These are phyloP conservation scores for Pycnonotus jocosus DNA, from an alignment of 2,113 vertebrate species.

Conservation along the genomic window DNA sequence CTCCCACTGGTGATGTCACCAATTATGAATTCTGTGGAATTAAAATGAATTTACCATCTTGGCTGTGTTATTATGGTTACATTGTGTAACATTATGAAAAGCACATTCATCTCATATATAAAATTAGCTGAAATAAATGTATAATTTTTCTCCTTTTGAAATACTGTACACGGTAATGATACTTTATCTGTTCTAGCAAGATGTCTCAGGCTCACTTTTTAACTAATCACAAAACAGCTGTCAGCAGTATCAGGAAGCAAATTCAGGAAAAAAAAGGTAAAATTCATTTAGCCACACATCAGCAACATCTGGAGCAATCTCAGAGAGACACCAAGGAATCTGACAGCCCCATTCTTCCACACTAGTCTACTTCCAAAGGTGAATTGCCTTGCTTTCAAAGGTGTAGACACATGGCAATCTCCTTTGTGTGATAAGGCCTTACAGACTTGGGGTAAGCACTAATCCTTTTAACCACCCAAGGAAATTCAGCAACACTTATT, in stretches of 20 bases:
- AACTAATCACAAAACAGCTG: constrained; percentile 46
- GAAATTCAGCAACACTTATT: not conserved
- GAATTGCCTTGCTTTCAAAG: not conserved
- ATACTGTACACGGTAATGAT: not conserved
- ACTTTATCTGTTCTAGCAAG: constrained; percentile 8
- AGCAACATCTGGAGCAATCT: constrained; percentile 21
- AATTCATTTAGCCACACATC: not conserved
- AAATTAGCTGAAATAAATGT: constrained; percentile 58
- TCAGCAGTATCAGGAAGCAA: constrained; percentile 7
- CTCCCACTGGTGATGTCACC: constrained; percentile 66
- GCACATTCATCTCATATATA: constrained; percentile 30
- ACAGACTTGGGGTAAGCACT: not conserved
- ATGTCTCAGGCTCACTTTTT: constrained; percentile 27
- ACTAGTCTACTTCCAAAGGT: not conserved
- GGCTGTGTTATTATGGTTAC: constrained; percentile 50
- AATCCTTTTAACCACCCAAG: not conserved
- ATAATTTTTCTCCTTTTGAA: constrained; percentile 45
- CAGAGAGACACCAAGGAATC: not conserved
- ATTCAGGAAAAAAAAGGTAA: not conserved
- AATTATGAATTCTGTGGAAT: constrained; percentile 65
- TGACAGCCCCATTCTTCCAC: not conserved
- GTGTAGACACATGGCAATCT: not conserved
- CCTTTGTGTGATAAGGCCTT: not conserved
- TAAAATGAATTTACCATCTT: constrained; percentile 66
- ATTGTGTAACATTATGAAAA: constrained; percentile 61